Percentiles rank a stretch among this genome's conserved stretches.
Conservation (phyloP, 2,888 invertebrate species). For the Drosophila lutescens region DNA sequence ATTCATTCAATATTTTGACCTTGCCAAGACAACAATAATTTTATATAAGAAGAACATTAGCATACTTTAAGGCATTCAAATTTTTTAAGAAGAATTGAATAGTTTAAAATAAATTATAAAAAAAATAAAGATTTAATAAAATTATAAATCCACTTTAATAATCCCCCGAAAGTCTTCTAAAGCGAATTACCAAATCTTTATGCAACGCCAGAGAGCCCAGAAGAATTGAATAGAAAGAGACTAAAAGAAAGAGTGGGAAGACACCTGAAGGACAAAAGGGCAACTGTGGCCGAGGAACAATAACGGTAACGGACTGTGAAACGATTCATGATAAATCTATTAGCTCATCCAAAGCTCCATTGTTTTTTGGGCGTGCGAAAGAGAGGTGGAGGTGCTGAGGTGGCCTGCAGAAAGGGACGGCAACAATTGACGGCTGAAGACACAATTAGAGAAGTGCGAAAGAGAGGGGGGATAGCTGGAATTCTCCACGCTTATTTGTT, state of each 20-base stretch:
- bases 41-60: background rate
- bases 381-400: background rate
- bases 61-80: background rate
- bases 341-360: slow-evolving; percentile 40
- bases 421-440: slow-evolving; percentile 45
- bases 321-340: slow-evolving; percentile 55
- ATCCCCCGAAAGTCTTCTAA: background rate
- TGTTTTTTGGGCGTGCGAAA: slow-evolving; percentile 14
- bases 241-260: background rate
- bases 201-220: background rate
- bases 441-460: slow-evolving; percentile 34
- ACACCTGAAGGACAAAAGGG: slow-evolving; percentile 31
- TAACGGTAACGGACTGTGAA: slow-evolving; percentile 46
- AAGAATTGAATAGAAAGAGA: background rate
- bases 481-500: slow-evolving; percentile 15
- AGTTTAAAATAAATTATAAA: background rate
- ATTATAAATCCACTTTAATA: background rate
- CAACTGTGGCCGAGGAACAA: slow-evolving; percentile 12
- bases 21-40: background rate
- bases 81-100: background rate
- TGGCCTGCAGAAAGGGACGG: slow-evolving; percentile 1
- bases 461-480: background rate
- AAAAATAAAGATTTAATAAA: background rate
- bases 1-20: slow-evolving; percentile 10
- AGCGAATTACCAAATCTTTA: background rate